Percentiles rank a stretch among this genome's conserved stretches.
These are phyloP conservation scores for Lepidostoma basale DNA, from an alignment of 1,140 invertebrate species.

Conservation along the genomic window DNA sequence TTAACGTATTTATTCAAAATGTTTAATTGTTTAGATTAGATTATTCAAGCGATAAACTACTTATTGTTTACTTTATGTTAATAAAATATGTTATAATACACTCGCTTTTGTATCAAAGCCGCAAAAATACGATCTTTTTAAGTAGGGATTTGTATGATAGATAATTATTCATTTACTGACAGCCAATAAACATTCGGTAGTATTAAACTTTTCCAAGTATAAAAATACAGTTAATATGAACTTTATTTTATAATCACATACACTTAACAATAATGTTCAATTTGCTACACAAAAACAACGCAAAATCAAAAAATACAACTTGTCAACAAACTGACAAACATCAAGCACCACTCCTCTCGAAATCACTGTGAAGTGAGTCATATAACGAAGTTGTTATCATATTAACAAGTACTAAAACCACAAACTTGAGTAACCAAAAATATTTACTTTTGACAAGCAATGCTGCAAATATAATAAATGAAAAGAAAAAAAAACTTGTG, in stretches of 20 bases:
- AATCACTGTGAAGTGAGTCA: slow-evolving; percentile 23
- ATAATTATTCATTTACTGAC: neutral
- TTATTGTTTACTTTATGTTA: too few species aligned
- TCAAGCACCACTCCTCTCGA: slow-evolving; percentile 16
- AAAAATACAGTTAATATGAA: neutral
- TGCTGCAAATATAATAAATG: neutral
- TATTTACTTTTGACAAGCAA: neutral
- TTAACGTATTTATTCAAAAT: too few species aligned
- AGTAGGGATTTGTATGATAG: too few species aligned
- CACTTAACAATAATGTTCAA: neutral
- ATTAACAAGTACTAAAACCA: neutral
- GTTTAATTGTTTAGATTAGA: too few species aligned
- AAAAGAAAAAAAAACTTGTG: too few species aligned
- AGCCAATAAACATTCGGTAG: neutral
- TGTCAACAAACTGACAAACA: slow-evolving; percentile 23
- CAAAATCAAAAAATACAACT: slow-evolving; percentile 2
- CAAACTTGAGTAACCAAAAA: neutral
- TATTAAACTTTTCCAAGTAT: neutral
- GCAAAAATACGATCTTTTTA: too few species aligned
- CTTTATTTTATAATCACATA: neutral
- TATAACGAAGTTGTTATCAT: neutral
- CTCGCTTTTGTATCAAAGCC: too few species aligned
- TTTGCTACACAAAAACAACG: neutral
- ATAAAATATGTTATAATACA: too few species aligned
- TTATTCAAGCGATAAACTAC: too few species aligned